phyloP scores from a whole-genome alignment of 2,797 vertebrate genomes.

The Fistularia tabacaria region DNA sequence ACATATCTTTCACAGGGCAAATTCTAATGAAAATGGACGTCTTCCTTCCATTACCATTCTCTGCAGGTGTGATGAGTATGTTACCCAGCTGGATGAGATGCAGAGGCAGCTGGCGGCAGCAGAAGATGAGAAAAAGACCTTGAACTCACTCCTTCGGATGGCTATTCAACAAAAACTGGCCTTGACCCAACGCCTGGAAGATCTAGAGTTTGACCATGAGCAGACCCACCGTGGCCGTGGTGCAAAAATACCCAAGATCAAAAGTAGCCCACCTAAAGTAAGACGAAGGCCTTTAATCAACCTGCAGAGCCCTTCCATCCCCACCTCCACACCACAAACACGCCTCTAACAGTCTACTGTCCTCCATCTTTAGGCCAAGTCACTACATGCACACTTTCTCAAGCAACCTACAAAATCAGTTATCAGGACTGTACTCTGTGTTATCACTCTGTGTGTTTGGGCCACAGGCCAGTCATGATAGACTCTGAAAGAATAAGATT shows the following conservation, averaged over 20 bases:
- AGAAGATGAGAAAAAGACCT: slow-evolving; percentile 99
- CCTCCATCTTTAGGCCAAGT: slow-evolving; percentile 41
- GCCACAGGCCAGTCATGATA: slow-evolving; percentile 33
- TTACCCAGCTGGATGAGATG: slow-evolving; percentile 97
- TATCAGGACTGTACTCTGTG: no score
- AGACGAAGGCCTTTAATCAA: slow-evolving; percentile 76
- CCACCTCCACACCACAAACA: slow-evolving; percentile 9
- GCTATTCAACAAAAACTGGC: slow-evolving; percentile 99
- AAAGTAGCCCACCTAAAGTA: slow-evolving; percentile 97
- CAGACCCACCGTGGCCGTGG: slow-evolving; percentile 87
- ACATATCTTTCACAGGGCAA: not conserved
- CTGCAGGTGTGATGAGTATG: slow-evolving; percentile 93
- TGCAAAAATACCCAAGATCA: slow-evolving; percentile 90
- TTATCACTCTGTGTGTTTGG: not conserved
- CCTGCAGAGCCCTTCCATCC: slow-evolving; percentile 21
- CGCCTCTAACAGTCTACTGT: slow-evolving; percentile 23
- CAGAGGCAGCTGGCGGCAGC: slow-evolving; percentile 97
- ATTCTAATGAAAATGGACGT: not conserved
- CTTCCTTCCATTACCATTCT: not conserved
- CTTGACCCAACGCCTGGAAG: slow-evolving; percentile 93
- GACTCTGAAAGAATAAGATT: slow-evolving; percentile 51
- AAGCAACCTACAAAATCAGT: slow-evolving; percentile 29
- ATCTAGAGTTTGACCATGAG: slow-evolving; percentile 98
- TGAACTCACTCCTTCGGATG: slow-evolving; percentile 96
- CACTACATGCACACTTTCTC: slow-evolving; percentile 7